phyloP scores from a whole-genome alignment of 1,140 invertebrate species.

The Rhopalosiphum maidis region DNA sequence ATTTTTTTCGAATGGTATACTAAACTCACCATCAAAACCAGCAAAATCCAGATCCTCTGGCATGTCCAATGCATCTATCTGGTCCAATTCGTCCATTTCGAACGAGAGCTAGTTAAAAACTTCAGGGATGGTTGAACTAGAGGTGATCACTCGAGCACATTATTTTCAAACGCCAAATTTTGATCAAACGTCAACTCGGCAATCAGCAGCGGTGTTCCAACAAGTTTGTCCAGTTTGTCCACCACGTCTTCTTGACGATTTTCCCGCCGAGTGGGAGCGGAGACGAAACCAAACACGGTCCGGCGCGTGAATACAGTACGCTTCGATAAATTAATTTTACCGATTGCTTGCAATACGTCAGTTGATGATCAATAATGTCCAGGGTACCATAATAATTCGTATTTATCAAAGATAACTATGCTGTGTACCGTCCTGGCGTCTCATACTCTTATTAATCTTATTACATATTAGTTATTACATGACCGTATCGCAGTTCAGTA shows the following conservation, averaged over 20 bases:
- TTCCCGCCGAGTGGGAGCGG: not conserved
- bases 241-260: not conserved
- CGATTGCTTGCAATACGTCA: not conserved
- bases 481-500: not conserved
- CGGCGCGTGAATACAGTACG: not conserved
- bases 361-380: not conserved
- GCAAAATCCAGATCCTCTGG: constrained; percentile 37
- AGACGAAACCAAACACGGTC: not conserved
- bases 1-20: not conserved
- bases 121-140: not conserved
- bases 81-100: not conserved
- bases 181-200: not conserved
- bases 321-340: not conserved
- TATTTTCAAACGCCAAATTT: not conserved
- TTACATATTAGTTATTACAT: not conserved
- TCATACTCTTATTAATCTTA: too few relatives aligned
- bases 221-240: not conserved
- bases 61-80: not conserved
- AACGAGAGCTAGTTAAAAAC: not conserved
- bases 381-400: too few relatives aligned
- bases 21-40: constrained; percentile 25
- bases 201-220: not conserved
- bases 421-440: too few relatives aligned
- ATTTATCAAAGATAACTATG: too few relatives aligned
- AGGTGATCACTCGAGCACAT: not conserved